Conservation (phyloP, 2,113 vertebrate species). For the Fregetta grallaria region DNA sequence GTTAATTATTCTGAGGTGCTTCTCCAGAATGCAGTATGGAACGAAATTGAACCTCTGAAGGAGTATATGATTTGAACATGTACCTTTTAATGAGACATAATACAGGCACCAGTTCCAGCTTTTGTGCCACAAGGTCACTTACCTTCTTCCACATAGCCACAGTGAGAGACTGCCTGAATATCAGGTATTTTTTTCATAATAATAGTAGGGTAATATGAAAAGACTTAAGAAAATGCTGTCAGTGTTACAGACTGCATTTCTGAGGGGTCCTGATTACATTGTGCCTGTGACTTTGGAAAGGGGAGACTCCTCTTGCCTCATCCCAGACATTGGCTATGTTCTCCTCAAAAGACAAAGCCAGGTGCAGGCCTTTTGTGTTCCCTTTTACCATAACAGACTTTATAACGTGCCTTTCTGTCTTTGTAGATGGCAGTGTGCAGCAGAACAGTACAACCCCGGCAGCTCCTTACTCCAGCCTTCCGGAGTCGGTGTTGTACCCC, state of each 20-base stretch:
- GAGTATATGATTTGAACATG: not conserved
- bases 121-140: not conserved
- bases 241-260: not conserved
- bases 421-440: conserved; percentile 51
- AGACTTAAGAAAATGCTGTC: not conserved
- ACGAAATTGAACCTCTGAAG: not conserved
- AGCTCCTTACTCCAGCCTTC: conserved; percentile 61
- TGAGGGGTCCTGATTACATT: not conserved
- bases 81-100: not conserved
- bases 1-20: not conserved
- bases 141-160: not conserved
- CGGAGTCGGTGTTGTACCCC: conserved; percentile 59
- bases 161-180: not conserved
- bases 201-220: not conserved
- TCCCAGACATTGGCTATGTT: not conserved
- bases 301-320: not conserved
- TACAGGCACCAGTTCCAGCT: not conserved
- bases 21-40: not conserved
- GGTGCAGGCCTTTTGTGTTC: not conserved
- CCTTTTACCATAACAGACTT: not conserved
- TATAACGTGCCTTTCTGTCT: not conserved
- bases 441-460: not conserved
- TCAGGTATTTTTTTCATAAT: not conserved
- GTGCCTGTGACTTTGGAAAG: not conserved
- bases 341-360: not conserved